Conservation (phyloP, 2,797 vertebrate species). For the Xenopus petersii region DNA sequence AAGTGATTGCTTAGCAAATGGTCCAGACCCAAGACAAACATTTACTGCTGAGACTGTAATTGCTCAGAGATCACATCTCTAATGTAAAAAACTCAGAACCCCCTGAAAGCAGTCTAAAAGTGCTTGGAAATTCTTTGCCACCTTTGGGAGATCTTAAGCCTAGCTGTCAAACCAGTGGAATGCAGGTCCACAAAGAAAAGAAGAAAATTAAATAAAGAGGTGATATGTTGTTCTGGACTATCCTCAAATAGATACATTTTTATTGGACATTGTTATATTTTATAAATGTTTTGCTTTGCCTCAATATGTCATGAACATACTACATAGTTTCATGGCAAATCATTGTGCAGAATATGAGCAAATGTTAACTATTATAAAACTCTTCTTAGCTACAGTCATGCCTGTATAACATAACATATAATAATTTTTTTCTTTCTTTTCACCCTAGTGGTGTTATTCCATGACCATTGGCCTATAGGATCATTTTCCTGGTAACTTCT, state of each 20-base stretch:
- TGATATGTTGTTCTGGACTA: not conserved
- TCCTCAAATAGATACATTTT: slow-evolving; percentile 7
- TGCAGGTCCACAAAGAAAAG: slow-evolving; percentile 31
- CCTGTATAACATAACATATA: too few species aligned
- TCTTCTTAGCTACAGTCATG: too few species aligned
- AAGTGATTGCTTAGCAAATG: slow-evolving; percentile 54
- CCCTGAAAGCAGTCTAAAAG: slow-evolving; percentile 51
- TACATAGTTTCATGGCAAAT: too few species aligned
- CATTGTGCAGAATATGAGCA: too few species aligned
- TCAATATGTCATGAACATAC: too few species aligned
- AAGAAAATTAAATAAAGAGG: not conserved
- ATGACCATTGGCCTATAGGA: too few species aligned
- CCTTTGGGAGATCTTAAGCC: slow-evolving; percentile 51
- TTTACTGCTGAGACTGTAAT: slow-evolving; percentile 47
- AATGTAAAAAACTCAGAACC: slow-evolving; percentile 54
- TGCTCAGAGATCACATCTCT: slow-evolving; percentile 56
- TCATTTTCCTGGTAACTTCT: too few species aligned
- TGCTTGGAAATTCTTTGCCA: slow-evolving; percentile 52
- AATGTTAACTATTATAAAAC: too few species aligned
- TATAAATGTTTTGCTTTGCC: too few species aligned
- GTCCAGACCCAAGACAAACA: slow-evolving; percentile 56
- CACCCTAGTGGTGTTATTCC: too few species aligned
- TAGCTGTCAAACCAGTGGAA: slow-evolving; percentile 52
- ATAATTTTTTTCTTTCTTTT: too few species aligned
- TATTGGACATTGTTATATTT: not conserved